Evolutionary conservation across 2,888 invertebrate species (phyloP).

Genomic region (Ptilodon capucinus): DNA sequence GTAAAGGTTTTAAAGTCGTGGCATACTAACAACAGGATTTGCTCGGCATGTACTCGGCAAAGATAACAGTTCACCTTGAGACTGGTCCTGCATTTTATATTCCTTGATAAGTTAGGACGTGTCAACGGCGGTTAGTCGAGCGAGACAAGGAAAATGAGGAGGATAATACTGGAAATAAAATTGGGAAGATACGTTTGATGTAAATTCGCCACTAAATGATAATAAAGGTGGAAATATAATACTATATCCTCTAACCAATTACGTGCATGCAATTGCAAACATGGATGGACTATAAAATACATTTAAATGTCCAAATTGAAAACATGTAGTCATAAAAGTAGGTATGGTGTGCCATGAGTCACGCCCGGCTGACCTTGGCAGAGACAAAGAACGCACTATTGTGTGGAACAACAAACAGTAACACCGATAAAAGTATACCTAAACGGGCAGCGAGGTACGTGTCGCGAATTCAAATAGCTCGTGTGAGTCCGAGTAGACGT

Average conservation of each 20-base stretch:
- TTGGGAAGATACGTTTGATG: neutral
- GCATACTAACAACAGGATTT: conserved; percentile 13
- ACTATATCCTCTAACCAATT: too few species aligned
- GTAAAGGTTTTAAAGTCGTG: conserved; percentile 4
- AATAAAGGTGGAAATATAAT: neutral
- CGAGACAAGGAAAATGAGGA: neutral
- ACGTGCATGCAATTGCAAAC: neutral
- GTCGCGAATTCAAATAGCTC: conserved; percentile 53
- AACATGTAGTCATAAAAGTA: conserved; percentile 22
- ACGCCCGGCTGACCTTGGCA: conserved; percentile 60
- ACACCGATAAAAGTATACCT: conserved; percentile 67
- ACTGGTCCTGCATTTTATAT: conserved; percentile 20
- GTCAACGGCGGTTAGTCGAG: neutral
- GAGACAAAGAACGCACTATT: conserved; percentile 69
- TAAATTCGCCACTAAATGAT: neutral
- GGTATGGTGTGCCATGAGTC: conserved; percentile 35
- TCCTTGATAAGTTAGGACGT: conserved; percentile 13
- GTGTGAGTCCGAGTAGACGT: conserved; percentile 32
- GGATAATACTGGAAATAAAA: neutral
- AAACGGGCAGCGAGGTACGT: conserved; percentile 51
- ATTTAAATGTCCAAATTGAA: conserved; percentile 21
- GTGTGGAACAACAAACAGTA: conserved; percentile 58
- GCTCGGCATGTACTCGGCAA: conserved; percentile 5
- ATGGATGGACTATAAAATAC: neutral
- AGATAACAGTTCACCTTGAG: conserved; percentile 33